Evolutionary conservation across 2,113 vertebrate genomes (phyloP).

Genomic region (Delphinus delphis): DNA sequence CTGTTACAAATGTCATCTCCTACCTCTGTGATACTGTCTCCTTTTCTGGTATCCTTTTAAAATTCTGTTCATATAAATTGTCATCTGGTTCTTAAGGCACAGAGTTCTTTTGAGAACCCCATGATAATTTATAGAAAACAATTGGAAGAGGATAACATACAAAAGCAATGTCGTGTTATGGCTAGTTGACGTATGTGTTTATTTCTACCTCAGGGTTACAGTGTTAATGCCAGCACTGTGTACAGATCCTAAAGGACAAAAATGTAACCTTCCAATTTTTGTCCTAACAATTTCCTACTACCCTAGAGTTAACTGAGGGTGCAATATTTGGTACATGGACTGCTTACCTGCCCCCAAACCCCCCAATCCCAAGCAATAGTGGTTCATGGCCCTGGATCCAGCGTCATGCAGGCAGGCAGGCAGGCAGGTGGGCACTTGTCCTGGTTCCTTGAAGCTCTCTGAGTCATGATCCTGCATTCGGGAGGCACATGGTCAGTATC

Average conservation of each 20-base stretch:
- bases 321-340: background rate
- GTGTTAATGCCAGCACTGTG: background rate
- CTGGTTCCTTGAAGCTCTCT: background rate
- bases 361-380: fast-evolving
- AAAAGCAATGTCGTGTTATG: background rate
- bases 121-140: background rate
- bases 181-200: background rate
- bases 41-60: background rate
- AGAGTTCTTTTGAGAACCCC: background rate
- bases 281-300: background rate
- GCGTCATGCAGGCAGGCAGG: background rate
- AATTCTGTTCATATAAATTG: constrained; percentile 3
- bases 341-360: background rate
- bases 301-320: background rate
- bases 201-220: background rate
- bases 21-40: background rate
- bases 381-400: background rate
- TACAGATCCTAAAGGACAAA: background rate
- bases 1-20: background rate
- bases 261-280: background rate
- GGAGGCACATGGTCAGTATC: background rate
- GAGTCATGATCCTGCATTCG: background rate
- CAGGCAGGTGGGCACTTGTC: background rate
- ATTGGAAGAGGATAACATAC: background rate
- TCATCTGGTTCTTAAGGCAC: background rate